phyloP scores from a whole-genome alignment of 2,797 vertebrate species.

The Cirrhinus mrigala region DNA sequence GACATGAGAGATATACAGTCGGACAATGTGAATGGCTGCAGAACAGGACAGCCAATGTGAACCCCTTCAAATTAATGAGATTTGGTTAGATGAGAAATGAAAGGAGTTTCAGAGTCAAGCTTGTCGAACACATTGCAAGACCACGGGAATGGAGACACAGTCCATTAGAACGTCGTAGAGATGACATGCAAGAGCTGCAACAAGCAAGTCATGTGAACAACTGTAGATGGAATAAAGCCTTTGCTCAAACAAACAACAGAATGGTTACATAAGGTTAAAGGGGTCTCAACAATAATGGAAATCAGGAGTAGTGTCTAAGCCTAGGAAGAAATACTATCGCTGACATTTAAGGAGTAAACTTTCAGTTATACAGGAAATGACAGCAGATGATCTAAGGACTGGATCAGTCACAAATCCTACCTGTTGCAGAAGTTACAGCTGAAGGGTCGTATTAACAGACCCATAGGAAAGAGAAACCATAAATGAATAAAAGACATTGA shows the following conservation, averaged over 20 bases:
- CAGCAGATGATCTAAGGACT: not conserved
- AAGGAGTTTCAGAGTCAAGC: constrained; percentile 11
- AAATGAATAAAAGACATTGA: no score
- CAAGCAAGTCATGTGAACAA: constrained; percentile 26
- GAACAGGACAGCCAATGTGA: constrained; percentile 11
- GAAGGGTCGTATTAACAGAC: not conserved
- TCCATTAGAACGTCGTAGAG: not conserved
- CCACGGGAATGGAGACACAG: not conserved
- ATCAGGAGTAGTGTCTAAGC: not conserved
- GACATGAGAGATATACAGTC: not conserved
- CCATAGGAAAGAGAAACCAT: not conserved
- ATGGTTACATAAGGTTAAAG: not conserved
- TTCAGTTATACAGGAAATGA: not conserved
- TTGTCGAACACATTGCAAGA: not conserved
- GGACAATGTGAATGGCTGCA: not conserved
- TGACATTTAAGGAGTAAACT: not conserved
- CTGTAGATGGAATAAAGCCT: constrained; percentile 31
- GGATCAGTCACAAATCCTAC: not conserved
- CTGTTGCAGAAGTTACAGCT: not conserved
- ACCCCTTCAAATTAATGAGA: not conserved
- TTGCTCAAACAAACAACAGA: constrained; percentile 22
- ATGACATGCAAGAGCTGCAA: constrained; percentile 41
- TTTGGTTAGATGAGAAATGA: constrained; percentile 9
- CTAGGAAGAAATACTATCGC: not conserved
- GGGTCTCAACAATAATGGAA: not conserved